These are phyloP conservation scores for Jordanella pulchra DNA, from an alignment of 2,797 vertebrate genomes.

Conservation along the genomic window DNA sequence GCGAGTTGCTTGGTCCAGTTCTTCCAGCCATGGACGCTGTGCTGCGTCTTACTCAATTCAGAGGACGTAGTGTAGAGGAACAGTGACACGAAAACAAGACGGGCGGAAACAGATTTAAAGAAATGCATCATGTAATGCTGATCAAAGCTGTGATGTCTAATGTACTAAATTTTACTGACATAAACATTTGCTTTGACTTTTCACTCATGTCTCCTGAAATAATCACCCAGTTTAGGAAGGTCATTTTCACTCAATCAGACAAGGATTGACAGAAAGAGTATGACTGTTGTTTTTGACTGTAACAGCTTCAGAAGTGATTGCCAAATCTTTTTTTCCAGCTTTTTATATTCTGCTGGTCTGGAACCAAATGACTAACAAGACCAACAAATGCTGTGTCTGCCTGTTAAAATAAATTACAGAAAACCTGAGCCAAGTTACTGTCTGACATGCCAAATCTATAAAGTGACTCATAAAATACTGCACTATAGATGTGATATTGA, in stretches of 20 bases:
- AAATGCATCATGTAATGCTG: not conserved
- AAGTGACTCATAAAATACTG: not conserved
- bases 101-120: constrained; percentile 3
- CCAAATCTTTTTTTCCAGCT: no score
- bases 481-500: not conserved
- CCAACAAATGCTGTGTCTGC: not conserved
- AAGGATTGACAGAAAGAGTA: not conserved
- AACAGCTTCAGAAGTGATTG: not conserved
- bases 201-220: not conserved
- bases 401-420: not conserved
- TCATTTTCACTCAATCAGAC: not conserved
- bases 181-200: not conserved
- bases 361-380: constrained; percentile 2
- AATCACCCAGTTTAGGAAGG: not conserved
- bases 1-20: constrained; percentile 9
- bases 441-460: not conserved
- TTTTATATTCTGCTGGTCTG: not conserved
- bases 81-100: constrained; percentile 4
- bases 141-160: not conserved
- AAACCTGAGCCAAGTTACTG: not conserved
- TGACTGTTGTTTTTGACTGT: not conserved
- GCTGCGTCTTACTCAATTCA: constrained; percentile 31
- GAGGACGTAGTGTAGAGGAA: constrained; percentile 11
- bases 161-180: not conserved
- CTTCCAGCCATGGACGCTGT: constrained; percentile 13